Percentiles rank a stretch among this genome's conserved stretches.
These are phyloP conservation scores for Mesochorus sp. DNA, from an alignment of 2,888 invertebrate species.

Conservation along the genomic window DNA sequence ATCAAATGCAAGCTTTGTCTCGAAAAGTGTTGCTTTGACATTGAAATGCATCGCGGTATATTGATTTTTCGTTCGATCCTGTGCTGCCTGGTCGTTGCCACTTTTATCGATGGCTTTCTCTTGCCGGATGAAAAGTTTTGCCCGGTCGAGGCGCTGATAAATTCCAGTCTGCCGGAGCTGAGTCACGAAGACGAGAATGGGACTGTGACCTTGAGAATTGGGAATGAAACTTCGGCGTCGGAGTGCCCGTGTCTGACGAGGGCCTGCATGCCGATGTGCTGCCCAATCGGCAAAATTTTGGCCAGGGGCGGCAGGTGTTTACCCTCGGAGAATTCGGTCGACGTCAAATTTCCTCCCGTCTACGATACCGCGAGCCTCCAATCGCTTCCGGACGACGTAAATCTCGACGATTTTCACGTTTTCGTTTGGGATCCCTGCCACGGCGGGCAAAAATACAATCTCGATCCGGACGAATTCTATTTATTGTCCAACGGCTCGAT, in stretches of 20 bases:
- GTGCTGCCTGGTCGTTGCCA: not conserved
- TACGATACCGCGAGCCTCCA: constrained; percentile 57
- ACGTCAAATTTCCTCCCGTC: constrained; percentile 62
- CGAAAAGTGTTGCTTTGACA: too few species aligned
- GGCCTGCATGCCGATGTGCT: constrained; percentile 69
- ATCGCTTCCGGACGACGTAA: not conserved
- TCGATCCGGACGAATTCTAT: constrained; percentile 63
- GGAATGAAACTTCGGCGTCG: constrained; percentile 5
- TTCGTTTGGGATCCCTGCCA: constrained; percentile 65
- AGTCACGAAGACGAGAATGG: not conserved
- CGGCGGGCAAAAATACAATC: constrained; percentile 38
- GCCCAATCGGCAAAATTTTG: constrained; percentile 50
- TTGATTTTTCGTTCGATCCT: not conserved
- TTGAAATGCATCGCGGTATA: too few species aligned
- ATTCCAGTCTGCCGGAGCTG: not conserved
- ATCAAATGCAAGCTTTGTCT: too few species aligned
- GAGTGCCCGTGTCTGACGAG: constrained; percentile 58
- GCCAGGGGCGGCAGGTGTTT: constrained; percentile 37
- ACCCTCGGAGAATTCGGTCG: constrained; percentile 1
- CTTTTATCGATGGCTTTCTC: not conserved
- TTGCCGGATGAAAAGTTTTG: constrained; percentile 37
- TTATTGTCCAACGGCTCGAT: constrained; percentile 71
- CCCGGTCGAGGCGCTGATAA: constrained; percentile 29
- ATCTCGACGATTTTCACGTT: constrained; percentile 53
- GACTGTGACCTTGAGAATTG: not conserved